These are phyloP conservation scores for Lepus timidus DNA, from an alignment of 2,113 vertebrate genomes.

Conservation along the genomic window DNA sequence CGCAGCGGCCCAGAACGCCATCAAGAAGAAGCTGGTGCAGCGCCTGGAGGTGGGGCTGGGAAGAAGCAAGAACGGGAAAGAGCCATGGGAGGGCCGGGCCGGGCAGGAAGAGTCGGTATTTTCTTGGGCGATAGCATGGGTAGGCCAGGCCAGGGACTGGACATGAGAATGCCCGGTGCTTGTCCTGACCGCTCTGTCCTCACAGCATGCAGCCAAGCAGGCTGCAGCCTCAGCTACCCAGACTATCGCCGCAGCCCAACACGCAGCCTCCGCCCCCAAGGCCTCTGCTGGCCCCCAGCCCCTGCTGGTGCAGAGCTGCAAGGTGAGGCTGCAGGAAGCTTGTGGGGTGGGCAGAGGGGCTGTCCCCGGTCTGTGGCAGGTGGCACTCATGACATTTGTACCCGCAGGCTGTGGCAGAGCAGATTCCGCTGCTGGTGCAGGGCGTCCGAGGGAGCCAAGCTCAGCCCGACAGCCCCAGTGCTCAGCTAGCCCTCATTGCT, in stretches of 20 bases:
- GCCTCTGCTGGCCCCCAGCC: slow-evolving; percentile 95
- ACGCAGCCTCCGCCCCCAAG: slow-evolving; percentile 94
- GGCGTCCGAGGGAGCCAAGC: slow-evolving; percentile 96
- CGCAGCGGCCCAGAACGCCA: slow-evolving; percentile 96
- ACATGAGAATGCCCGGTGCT: not conserved
- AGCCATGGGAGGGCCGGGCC: not conserved
- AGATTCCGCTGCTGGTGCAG: slow-evolving; percentile 98
- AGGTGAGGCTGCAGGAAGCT: slow-evolving; percentile 87
- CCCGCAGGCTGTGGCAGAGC: slow-evolving; percentile 94
- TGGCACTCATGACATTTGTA: not conserved
- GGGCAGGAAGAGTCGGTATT: rapidly evolving
- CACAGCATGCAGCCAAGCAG: slow-evolving; percentile 95
- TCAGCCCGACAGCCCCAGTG: slow-evolving; percentile 96
- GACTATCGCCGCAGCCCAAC: slow-evolving; percentile 95
- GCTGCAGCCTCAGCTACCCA: slow-evolving; percentile 96
- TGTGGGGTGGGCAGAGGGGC: no score
- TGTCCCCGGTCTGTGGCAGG: no score
- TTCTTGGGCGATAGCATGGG: not conserved
- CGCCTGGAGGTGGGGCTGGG: slow-evolving; percentile 93
- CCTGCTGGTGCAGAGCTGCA: slow-evolving; percentile 97
- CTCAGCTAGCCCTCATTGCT: slow-evolving; percentile 96
- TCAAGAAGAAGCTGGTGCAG: slow-evolving; percentile 98
- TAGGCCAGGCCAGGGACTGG: rapidly evolving
- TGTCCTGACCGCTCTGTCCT: slow-evolving; percentile 5
- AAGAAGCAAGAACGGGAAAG: rapidly evolving